A percentile compares a stretch with the other conserved stretches of the same genome.
These are phyloP conservation scores for Lasioglossum oenotherae DNA, from an alignment of 2,888 invertebrate genomes.

Conservation along the genomic window DNA sequence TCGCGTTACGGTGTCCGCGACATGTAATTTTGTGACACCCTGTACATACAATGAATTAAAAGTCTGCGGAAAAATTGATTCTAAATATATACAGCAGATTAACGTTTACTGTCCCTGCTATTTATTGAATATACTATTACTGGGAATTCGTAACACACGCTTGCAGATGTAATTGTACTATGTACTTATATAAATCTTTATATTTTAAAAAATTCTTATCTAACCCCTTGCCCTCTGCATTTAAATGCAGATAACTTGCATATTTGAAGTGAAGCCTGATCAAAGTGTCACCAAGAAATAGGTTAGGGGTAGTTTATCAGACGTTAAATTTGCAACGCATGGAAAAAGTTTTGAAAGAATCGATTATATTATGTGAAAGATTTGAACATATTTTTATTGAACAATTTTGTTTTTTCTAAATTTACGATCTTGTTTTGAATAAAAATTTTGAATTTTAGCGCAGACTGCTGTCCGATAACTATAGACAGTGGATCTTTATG, in stretches of 20 bases:
- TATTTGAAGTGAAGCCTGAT: constrained; percentile 63
- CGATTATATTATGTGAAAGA: neutral
- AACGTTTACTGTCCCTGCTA: neutral
- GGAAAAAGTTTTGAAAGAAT: neutral
- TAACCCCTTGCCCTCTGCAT: constrained; percentile 73
- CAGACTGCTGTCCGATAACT: neutral
- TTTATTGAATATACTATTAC: neutral
- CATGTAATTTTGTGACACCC: too few relatives aligned
- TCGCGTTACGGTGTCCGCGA: too few relatives aligned
- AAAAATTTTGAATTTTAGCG: neutral
- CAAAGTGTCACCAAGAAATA: constrained; percentile 73
- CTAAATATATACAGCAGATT: neutral
- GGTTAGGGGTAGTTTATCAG: constrained; percentile 69
- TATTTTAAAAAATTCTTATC: constrained; percentile 68
- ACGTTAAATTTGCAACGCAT: constrained; percentile 24
- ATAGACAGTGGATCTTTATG: too few relatives aligned
- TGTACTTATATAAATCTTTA: constrained; percentile 39
- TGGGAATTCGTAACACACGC: neutral
- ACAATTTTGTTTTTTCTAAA: constrained; percentile 4
- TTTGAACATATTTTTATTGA: neutral
- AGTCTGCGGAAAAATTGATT: neutral
- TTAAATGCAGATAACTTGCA: constrained; percentile 71
- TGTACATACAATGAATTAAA: neutral
- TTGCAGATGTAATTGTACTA: constrained; percentile 7
- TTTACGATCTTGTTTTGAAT: neutral